Percentiles rank a stretch among this genome's conserved stretches.
Evolutionary conservation across 30 jellyfish, hydroid and myxozoan species (phyloP).

Genomic region (Mastigias papua): DNA sequence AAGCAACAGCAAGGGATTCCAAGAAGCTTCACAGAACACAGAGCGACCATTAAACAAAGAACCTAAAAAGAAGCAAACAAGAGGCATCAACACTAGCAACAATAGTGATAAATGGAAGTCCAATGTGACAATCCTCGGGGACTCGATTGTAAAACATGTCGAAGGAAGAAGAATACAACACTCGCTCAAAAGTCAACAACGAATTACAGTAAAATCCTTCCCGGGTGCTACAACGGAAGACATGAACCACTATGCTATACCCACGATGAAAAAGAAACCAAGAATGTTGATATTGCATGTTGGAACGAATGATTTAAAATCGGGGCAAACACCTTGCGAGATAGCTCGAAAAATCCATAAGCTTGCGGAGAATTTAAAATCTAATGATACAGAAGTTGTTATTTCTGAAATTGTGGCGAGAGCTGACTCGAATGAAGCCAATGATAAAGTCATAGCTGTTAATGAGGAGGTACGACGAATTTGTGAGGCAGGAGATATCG

Average conservation of each 20-base stretch:
- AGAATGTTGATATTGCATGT: conserved; percentile 33
- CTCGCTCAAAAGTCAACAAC: conserved; percentile 15
- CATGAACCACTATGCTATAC: conserved; percentile 36
- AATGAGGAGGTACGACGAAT: no score
- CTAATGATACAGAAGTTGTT: no score
- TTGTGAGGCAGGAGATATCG: no score
- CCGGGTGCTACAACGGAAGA: conserved; percentile 47
- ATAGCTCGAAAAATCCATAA: conserved; percentile 7
- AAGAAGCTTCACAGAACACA: conserved; percentile 34
- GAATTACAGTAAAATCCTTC: conserved; percentile 17
- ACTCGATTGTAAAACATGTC: neutral
- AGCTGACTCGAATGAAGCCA: no score
- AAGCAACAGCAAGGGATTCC: conserved; percentile 25
- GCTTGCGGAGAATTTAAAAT: no score
- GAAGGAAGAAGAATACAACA: conserved; percentile 1
- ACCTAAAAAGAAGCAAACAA: neutral
- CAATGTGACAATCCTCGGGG: conserved; percentile 18
- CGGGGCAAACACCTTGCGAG: conserved; percentile 43
- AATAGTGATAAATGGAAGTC: conserved; percentile 6
- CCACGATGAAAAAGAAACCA: conserved; percentile 27
- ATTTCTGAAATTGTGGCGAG: no score
- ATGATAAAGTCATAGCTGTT: no score
- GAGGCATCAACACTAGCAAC: conserved; percentile 7
- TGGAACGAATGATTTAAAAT: conserved; percentile 41
- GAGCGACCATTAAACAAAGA: conserved; percentile 42